Conservation (phyloP, 2,113 vertebrate genomes). For the Sminthopsis crassicaudata region DNA sequence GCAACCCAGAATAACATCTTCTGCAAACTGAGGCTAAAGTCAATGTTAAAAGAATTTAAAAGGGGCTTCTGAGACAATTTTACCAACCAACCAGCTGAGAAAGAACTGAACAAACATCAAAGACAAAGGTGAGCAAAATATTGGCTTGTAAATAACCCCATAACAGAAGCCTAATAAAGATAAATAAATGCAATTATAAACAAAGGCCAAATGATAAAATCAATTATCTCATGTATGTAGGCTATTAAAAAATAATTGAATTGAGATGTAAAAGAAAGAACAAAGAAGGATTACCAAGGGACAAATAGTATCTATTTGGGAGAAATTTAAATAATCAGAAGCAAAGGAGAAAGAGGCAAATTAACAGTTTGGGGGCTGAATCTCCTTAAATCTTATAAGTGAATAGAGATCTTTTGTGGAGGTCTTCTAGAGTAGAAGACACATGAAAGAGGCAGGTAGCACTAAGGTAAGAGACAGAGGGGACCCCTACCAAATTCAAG, state of each 20-base stretch:
- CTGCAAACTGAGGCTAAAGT: background rate
- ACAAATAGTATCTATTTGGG: background rate
- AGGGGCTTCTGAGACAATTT: background rate
- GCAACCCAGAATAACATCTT: background rate
- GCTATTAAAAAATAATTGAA: constrained; percentile 7
- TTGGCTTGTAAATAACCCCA: background rate
- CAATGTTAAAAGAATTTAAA: background rate
- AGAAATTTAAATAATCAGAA: background rate
- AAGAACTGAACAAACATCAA: background rate
- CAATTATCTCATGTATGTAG: background rate
- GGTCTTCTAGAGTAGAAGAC: background rate
- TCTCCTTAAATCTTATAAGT: background rate
- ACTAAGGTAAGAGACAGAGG: background rate
- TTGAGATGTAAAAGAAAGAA: background rate
- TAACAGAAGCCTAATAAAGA: background rate
- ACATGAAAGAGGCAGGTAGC: background rate
- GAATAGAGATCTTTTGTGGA: background rate
- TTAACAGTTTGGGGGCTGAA: background rate
- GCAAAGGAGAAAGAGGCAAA: background rate
- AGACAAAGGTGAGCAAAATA: background rate
- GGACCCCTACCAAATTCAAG: background rate
- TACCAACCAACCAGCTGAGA: background rate
- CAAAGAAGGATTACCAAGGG: background rate
- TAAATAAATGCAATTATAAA: background rate
- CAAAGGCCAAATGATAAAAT: background rate